These are phyloP conservation scores for Nasonia vitripennis DNA, from an alignment of 1,140 invertebrate species.

Conservation along the genomic window DNA sequence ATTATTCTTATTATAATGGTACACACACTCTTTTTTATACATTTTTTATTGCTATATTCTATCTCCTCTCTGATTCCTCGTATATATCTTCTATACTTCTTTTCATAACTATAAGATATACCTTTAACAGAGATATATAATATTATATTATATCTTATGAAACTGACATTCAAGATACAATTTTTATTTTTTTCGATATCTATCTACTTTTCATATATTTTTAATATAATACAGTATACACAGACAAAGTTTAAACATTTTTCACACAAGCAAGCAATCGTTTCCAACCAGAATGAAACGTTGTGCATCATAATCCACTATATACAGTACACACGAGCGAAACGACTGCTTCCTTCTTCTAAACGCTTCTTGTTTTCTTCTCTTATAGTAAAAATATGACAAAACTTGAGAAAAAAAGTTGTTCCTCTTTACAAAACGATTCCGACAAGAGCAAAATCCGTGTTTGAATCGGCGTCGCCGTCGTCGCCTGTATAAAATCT, in stretches of 20 bases:
- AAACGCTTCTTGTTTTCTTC: slow-evolving; percentile 31
- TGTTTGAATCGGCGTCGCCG: slow-evolving; percentile 30
- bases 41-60: not conserved
- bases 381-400: slow-evolving; percentile 13
- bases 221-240: slow-evolving; percentile 22
- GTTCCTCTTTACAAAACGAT: not conserved
- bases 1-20: not conserved
- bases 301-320: not conserved
- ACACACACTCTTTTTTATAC: slow-evolving; percentile 1
- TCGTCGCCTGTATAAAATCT: not conserved
- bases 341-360: slow-evolving; percentile 32
- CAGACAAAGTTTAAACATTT: slow-evolving; percentile 27
- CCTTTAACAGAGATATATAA: slow-evolving; percentile 37
- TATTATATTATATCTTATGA: slow-evolving; percentile 2
- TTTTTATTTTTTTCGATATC: slow-evolving; percentile 15
- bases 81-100: slow-evolving; percentile 17
- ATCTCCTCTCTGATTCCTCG: slow-evolving; percentile 3
- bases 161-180: slow-evolving; percentile 16
- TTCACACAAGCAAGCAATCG: slow-evolving; percentile 24
- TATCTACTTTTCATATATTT: slow-evolving; percentile 24
- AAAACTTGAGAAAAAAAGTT: slow-evolving; percentile 12
- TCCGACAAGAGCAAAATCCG: slow-evolving; percentile 35
- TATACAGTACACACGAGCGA: not conserved
- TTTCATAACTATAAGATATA: not conserved
- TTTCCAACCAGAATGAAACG: not conserved